phyloP scores from a whole-genome alignment of 2,797 vertebrate genomes.

The Rhodeus uyekii region DNA sequence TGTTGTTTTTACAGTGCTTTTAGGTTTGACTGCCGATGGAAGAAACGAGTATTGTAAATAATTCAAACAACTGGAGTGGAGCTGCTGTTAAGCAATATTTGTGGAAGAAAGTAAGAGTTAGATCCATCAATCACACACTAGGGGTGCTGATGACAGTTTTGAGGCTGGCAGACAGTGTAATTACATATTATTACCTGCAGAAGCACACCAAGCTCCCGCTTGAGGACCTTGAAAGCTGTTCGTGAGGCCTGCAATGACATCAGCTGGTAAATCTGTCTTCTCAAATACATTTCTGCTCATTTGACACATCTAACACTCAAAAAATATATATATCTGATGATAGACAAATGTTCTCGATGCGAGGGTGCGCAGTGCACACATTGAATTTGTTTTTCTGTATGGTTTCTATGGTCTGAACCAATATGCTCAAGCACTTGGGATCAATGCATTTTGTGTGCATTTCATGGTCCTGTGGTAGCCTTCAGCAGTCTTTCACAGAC shows the following conservation, averaged over 20 bases:
- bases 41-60: not conserved
- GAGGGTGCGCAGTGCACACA: not conserved
- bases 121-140: slow-evolving; percentile 62
- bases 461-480: slow-evolving; percentile 46
- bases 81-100: not conserved
- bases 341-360: not conserved
- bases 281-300: slow-evolving; percentile 1
- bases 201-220: slow-evolving; percentile 56
- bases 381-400: not conserved
- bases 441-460: not conserved
- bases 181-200: slow-evolving; percentile 66
- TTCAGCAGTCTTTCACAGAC: slow-evolving; percentile 10
- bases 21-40: not conserved
- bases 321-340: no score
- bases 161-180: slow-evolving; percentile 65
- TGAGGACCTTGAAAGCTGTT: slow-evolving; percentile 64
- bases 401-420: not conserved
- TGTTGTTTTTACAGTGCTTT: not conserved
- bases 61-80: not conserved
- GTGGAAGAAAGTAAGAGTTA: slow-evolving; percentile 50
- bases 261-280: slow-evolving; percentile 42
- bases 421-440: not conserved
- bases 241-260: slow-evolving; percentile 57
- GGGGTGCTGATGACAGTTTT: slow-evolving; percentile 63
- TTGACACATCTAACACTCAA: not conserved